Conservation (phyloP, 2,888 invertebrate species). For the Apoda limacodes region DNA sequence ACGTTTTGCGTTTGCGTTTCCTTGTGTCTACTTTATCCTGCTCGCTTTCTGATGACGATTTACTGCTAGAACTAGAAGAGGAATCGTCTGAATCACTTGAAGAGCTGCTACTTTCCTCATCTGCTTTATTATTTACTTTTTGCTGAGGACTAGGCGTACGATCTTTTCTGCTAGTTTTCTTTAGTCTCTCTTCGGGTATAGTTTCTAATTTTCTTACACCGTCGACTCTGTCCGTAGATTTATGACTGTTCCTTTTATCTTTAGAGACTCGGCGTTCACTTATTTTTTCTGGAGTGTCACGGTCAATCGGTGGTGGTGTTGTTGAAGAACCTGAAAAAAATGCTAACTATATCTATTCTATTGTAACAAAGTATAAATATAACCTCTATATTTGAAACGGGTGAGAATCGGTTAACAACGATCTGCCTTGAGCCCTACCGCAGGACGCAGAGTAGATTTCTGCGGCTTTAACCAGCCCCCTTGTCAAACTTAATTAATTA, state of each 20-base stretch:
- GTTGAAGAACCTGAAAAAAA: slow-evolving; percentile 39
- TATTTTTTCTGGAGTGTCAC: slow-evolving; percentile 48
- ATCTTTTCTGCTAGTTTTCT: slow-evolving; percentile 37
- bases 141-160: slow-evolving; percentile 44
- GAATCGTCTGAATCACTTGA: slow-evolving; percentile 52
- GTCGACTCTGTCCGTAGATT: slow-evolving; percentile 40
- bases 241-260: slow-evolving; percentile 44
- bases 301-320: slow-evolving; percentile 46
- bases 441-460: no score
- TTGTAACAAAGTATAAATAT: neutral
- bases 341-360: neutral
- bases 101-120: slow-evolving; percentile 42
- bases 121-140: slow-evolving; percentile 25
- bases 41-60: slow-evolving; percentile 38
- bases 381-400: no score
- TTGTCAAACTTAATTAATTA: no score
- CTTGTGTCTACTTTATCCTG: slow-evolving; percentile 30
- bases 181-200: slow-evolving; percentile 43
- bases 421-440: no score
- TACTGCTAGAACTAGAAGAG: slow-evolving; percentile 36
- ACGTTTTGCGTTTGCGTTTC: slow-evolving; percentile 46
- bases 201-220: slow-evolving; percentile 38
- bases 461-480: no score
- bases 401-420: no score
- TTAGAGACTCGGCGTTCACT: slow-evolving; percentile 39